A percentile compares a stretch with the other conserved stretches of the same genome.
These are phyloP conservation scores for Dicerorhinus sumatrensis DNA, from an alignment of 2,113 vertebrate species.

Conservation along the genomic window DNA sequence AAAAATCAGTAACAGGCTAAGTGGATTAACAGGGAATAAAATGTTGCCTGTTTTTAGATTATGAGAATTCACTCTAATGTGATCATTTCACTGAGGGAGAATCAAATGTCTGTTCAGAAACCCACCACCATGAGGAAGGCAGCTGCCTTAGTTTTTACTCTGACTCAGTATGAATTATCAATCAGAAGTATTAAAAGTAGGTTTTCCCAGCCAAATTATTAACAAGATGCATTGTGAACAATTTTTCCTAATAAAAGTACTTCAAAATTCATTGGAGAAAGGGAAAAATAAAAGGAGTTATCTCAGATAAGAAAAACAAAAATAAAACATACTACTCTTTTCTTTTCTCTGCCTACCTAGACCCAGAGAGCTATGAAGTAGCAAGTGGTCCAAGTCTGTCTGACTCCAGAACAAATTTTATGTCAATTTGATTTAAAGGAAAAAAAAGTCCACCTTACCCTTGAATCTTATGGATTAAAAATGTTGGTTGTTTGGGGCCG, in stretches of 20 bases:
- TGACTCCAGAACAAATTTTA: background rate
- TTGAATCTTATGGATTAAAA: background rate
- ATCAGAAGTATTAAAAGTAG: background rate
- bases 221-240: background rate
- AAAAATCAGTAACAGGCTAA: background rate
- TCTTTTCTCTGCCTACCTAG: background rate
- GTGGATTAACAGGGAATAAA: background rate
- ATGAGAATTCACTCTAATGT: background rate
- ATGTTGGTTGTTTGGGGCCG: background rate
- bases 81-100: background rate
- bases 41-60: background rate
- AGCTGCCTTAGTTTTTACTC: background rate
- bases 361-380: background rate
- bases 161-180: background rate
- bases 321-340: background rate
- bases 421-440: background rate
- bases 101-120: background rate
- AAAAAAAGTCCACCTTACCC: background rate
- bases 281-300: background rate
- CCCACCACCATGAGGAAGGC: background rate
- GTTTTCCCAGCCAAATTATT: background rate
- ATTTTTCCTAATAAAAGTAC: background rate
- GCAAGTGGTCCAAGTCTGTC: background rate
- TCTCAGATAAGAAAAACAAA: background rate
- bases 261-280: background rate